A percentile compares a stretch with the other conserved stretches of the same genome.
Conservation (phyloP, 2,888 invertebrate species). For the Linnaemya tessellans region DNA sequence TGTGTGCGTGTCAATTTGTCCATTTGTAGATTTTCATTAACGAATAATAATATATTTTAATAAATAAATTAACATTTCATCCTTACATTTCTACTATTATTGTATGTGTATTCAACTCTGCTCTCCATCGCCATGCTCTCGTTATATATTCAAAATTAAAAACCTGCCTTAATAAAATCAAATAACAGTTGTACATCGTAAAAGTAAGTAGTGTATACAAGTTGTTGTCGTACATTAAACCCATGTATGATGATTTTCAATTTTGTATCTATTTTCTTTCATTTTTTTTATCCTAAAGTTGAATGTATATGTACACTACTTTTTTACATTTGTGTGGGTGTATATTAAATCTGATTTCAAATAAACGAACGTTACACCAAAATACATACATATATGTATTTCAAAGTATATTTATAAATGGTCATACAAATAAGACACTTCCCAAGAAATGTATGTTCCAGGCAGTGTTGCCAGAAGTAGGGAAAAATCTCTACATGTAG, state of each 20-base stretch:
- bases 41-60: constrained; percentile 8
- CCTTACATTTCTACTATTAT: constrained; percentile 60
- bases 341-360: constrained; percentile 38
- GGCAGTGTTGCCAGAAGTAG: no score
- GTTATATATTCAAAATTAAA: constrained; percentile 72
- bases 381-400: constrained; percentile 1
- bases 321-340: constrained; percentile 48
- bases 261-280: constrained; percentile 52
- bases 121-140: constrained; percentile 77
- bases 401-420: neutral
- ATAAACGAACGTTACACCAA: constrained; percentile 21
- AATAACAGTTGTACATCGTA: constrained; percentile 78
- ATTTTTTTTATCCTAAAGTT: constrained; percentile 54
- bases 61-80: constrained; percentile 53
- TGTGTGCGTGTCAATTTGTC: constrained; percentile 28
- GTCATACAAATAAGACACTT: neutral
- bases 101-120: constrained; percentile 73
- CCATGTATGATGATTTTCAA: constrained; percentile 57
- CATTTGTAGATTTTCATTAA: constrained; percentile 25
- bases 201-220: constrained; percentile 78
- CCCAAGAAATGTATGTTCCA: no score
- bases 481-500: no score
- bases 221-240: constrained; percentile 56
- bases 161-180: constrained; percentile 62
- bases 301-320: constrained; percentile 32